These are phyloP conservation scores for Carcharodon carcharias DNA, from an alignment of 2,797 vertebrate species.

Conservation along the genomic window DNA sequence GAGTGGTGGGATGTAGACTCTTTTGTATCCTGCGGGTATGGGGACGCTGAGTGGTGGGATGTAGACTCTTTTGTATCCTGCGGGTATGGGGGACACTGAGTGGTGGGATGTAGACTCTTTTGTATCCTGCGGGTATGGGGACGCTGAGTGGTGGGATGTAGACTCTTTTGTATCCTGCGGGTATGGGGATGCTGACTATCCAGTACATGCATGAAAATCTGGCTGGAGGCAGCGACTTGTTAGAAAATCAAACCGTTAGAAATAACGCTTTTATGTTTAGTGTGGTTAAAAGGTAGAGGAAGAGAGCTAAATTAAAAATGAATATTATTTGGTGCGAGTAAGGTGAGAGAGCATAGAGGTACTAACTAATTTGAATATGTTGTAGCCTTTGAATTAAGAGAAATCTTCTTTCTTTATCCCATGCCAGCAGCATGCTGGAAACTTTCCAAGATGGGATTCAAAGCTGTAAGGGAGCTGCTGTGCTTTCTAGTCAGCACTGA, in stretches of 20 bases:
- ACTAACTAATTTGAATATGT: neutral
- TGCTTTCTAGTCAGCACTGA: neutral
- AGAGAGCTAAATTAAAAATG: neutral
- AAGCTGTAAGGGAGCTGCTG: constrained; percentile 13
- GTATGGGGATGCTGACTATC: neutral
- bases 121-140: too few relatives aligned
- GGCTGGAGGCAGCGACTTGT: neutral
- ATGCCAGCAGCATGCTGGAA: neutral
- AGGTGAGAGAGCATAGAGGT: neutral
- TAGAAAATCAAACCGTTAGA: neutral
- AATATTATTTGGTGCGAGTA: neutral
- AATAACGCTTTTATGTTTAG: neutral
- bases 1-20: too few relatives aligned
- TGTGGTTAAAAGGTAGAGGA: neutral
- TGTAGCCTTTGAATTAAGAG: neutral
- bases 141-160: neutral
- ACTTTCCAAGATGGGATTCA: neutral
- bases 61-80: neutral
- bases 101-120: too few relatives aligned
- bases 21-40: too few relatives aligned
- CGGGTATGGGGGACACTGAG: too few relatives aligned
- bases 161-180: neutral
- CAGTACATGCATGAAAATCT: neutral
- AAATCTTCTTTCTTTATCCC: neutral
- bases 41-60: too few relatives aligned